A percentile compares a stretch with the other conserved stretches of the same genome.
These are phyloP conservation scores for Thereva unica DNA, from an alignment of 2,888 invertebrate genomes.

Conservation along the genomic window DNA sequence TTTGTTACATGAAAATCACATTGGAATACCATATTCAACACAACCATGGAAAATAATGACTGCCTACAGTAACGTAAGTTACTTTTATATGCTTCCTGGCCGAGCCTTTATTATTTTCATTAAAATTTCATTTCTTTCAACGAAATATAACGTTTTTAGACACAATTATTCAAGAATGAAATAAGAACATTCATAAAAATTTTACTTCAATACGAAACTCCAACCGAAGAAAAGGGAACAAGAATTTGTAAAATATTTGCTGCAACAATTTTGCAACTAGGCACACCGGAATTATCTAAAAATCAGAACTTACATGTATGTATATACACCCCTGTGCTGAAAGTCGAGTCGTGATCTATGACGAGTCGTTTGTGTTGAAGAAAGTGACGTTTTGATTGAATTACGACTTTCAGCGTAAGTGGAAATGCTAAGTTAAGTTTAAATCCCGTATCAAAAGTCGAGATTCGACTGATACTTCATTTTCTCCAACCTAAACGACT, in stretches of 20 bases:
- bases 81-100: background rate
- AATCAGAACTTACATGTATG: background rate
- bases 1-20: constrained; percentile 2
- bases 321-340: background rate
- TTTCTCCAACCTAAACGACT: no score
- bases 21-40: constrained; percentile 2
- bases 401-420: no score
- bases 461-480: no score
- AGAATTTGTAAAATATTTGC: constrained; percentile 8
- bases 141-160: background rate
- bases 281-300: background rate
- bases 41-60: background rate
- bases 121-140: background rate
- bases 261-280: background rate
- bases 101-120: background rate
- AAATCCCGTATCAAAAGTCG: no score
- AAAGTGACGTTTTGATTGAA: no score
- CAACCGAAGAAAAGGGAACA: background rate
- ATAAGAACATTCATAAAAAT: background rate
- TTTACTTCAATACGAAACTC: background rate
- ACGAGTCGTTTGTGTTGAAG: no score
- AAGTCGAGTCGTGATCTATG: background rate
- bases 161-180: background rate
- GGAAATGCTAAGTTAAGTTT: no score
- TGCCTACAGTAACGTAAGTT: background rate